These are phyloP conservation scores for Lycaon pictus DNA, from an alignment of 2,113 vertebrate species.

Conservation along the genomic window DNA sequence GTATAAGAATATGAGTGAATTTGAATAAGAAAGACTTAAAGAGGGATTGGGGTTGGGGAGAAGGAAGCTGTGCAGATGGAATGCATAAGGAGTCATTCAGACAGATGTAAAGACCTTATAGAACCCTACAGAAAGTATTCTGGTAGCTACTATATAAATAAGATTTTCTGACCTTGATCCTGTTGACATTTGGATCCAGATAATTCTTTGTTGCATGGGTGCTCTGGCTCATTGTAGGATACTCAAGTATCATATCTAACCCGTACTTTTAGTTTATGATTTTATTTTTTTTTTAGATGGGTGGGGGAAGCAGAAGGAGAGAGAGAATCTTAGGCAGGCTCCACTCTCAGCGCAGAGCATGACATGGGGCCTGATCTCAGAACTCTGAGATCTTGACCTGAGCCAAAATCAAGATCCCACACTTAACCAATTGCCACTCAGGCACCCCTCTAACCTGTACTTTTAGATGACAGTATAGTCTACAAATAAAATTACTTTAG, in stretches of 20 bases:
- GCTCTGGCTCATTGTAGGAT: neutral
- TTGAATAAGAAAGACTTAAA: neutral
- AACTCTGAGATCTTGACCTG: neutral
- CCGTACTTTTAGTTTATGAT: neutral
- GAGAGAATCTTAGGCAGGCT: neutral
- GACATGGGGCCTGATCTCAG: neutral
- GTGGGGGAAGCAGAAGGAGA: neutral
- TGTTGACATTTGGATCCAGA: neutral
- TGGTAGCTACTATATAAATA: neutral
- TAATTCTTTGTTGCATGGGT: neutral
- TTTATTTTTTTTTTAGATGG: neutral
- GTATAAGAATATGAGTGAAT: neutral
- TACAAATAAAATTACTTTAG: neutral
- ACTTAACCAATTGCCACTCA: neutral
- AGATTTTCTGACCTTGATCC: neutral
- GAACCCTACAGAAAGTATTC: neutral
- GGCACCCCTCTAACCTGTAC: neutral
- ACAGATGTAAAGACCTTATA: neutral
- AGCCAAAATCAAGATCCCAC: neutral
- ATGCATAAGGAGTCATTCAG: neutral
- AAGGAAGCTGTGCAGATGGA: neutral
- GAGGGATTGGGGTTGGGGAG: fast-evolving
- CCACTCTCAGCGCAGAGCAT: neutral
- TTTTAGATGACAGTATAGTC: too few species aligned
- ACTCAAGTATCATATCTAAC: neutral